Evolutionary conservation across 2,888 invertebrate genomes (phyloP), one percentile per base, ranked within the genome.

Genomic region (Pantelozetes paolii): DNA sequence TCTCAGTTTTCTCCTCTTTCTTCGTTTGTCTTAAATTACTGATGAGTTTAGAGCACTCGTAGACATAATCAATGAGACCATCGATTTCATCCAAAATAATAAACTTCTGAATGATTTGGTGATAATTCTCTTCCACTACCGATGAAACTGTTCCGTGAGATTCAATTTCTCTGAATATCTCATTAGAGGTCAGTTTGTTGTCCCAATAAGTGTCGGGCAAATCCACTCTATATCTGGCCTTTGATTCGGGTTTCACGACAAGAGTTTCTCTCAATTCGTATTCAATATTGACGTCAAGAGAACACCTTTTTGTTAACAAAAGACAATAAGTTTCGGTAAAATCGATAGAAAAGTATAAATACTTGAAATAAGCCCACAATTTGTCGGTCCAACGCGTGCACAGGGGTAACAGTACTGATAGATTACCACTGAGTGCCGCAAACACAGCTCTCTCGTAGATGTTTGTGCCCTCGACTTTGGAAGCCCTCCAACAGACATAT

Each of bases 361-460:
- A 87, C 0, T 71, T 74, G 54, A 74, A 74, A 81, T 92, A 89
- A 0, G 92, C 91, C 96, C 96, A 97, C 32, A 96, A 83, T 76
- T 89, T 84, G 82, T 97, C 96, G 80, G 91, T 89, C 95, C 95
- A 97, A 32, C 87, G 88, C n/a, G 85, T 77, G 76, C 92, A 89
- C 15, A 89, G 88, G 0, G 89, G 86, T 50, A 94, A 82, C n/a
- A 94, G 82, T 8, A 90, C 87, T 40, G 87, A 84, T 54, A 95
- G 83, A 81, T 94, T 89, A 0, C 96, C 96, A 83, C 93, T 91
- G 69, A 94, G 86, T 70, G 89, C 86, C 1, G 88, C 92, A 75
- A 90, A 86, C 20, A 91, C 86, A 5, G 91, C 92, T 76, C 83
- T 81, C 79, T 86, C 85, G 71, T 77, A 76, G 18, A 75, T 50